Evolutionary conservation across 2,888 invertebrate species (phyloP), one percentile per base, ranked within the genome.

Genomic region (Campoplex capitator): DNA sequence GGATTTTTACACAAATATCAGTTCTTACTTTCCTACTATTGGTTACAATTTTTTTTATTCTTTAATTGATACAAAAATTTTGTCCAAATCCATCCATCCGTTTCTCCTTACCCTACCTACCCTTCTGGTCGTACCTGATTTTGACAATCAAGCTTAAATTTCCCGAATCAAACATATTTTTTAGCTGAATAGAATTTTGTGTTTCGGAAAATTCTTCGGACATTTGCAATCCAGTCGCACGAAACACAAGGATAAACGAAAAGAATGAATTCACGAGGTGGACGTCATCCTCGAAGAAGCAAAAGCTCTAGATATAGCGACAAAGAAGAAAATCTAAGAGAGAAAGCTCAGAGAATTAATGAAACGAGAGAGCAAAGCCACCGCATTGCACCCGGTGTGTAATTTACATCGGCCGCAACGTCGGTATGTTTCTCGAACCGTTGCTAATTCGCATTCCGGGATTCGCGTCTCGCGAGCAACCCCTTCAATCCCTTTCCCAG

Each of bases 321-420:
- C 28, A 78, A 73, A 16, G 65, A 58, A 16, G 23, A 7, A n/a
- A 79, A 42, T 45, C 35, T 48, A 56, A 74, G 73, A 67, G 54
- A 18, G 73, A 81, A 58, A 77, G 75, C 74, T 78, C 16, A 23
- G 81, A 88, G 83, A 89, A 90, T 90, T 90, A 90, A 91, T 91
- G 91, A 89, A 91, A 91, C 89, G 88, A 84, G 88, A 89, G 90
- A 91, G 84, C 88, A 85, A 89, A 87, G 84, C 84, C 83, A 79
- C 88, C 88, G 78, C 87, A 86, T 86, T 89, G 89, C 89, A 88
- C 88, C 88, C 86, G 84, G 84, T 87, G 84, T 87, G 88, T 91
- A 91, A 91, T 91, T 91, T 91, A 91, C 88, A 89, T 88, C 88
- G 86, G 83, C 90, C 88, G 89, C 90, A 88, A 84, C 62, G 84